Conservation (phyloP, 2,797 vertebrate species). For the Chlorospingus flavigularis region DNA sequence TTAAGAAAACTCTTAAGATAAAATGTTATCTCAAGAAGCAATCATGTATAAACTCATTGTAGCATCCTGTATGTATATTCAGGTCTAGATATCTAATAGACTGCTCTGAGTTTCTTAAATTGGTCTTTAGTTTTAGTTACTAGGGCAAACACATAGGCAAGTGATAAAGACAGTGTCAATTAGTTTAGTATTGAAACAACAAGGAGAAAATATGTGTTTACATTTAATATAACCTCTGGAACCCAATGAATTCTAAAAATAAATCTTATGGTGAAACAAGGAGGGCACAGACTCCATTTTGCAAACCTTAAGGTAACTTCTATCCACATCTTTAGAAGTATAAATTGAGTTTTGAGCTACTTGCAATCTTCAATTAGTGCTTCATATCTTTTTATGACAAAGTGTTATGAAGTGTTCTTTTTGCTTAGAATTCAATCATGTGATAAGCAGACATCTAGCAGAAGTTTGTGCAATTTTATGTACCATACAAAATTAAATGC, state of each 20-base stretch:
- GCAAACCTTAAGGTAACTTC: not conserved
- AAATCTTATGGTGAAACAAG: not conserved
- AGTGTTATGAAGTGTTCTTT: not conserved
- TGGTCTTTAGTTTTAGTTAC: not conserved
- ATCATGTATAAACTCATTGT: fast-evolving
- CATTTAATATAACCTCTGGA: not conserved
- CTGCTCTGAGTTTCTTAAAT: not conserved
- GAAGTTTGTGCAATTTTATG: not conserved
- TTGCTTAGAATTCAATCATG: not conserved
- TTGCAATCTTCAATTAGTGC: not conserved
- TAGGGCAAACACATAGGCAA: not conserved
- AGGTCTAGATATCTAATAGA: not conserved
- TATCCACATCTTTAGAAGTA: not conserved
- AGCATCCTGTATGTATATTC: not conserved
- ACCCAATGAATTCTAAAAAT: not conserved
- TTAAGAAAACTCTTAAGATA: not conserved
- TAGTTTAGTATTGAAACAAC: not conserved
- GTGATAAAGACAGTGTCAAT: not conserved
- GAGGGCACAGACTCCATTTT: not conserved
- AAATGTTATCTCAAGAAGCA: not conserved
- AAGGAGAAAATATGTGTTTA: not conserved
- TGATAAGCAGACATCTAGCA: not conserved
- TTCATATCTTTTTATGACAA: not conserved
- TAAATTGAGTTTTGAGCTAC: not conserved
- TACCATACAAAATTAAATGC: not conserved